Conservation (phyloP, 2,797 vertebrate species). For the Mionectes olivaceus region DNA sequence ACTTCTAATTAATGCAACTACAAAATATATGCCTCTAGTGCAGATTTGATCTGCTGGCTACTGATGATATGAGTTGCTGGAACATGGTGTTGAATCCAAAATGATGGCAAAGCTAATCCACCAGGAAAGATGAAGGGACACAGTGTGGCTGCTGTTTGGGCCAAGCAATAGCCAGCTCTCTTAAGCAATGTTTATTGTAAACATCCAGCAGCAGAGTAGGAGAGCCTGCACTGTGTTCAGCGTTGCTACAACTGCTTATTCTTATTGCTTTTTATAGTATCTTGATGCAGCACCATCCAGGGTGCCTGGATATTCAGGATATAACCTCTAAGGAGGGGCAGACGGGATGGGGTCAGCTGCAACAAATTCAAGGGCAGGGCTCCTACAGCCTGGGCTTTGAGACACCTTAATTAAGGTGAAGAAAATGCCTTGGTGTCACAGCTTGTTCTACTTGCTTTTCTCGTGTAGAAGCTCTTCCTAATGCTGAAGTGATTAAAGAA, state of each 20-base stretch:
- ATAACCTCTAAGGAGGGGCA: accelerated
- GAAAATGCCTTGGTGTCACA: not conserved
- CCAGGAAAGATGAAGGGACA: not conserved
- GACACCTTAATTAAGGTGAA: not conserved
- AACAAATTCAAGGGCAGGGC: not conserved
- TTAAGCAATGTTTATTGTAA: not conserved
- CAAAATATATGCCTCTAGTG: accelerated
- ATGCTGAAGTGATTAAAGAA: not conserved
- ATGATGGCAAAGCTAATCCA: not conserved
- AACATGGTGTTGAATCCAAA: not conserved
- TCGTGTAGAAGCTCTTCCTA: not conserved
- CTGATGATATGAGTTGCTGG: not conserved
- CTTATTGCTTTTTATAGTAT: not conserved
- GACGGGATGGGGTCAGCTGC: not conserved
- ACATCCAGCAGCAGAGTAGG: not conserved
- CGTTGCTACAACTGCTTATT: not conserved
- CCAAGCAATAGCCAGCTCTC: not conserved
- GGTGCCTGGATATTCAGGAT: not conserved
- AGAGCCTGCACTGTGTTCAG: not conserved
- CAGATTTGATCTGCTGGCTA: not conserved
- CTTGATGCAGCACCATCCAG: not conserved
- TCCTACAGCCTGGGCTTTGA: not conserved
- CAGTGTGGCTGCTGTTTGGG: accelerated
- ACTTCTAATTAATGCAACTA: not conserved
- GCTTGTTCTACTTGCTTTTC: not conserved